These are phyloP conservation scores for Ophion obscuratus DNA, from an alignment of 2,888 invertebrate genomes.

Conservation along the genomic window DNA sequence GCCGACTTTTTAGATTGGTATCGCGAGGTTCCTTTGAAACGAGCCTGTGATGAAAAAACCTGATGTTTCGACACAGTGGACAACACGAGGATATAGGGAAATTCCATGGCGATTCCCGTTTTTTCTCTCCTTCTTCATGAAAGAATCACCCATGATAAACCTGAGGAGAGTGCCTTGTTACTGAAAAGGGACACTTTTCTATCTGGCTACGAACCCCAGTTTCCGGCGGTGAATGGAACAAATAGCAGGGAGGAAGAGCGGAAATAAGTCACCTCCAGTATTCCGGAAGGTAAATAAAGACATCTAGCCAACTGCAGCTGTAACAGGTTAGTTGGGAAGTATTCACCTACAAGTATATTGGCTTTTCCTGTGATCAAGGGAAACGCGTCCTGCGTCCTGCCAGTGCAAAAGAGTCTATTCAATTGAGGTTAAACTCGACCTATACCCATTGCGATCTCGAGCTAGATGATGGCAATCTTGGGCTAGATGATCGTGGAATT, in stretches of 20 bases:
- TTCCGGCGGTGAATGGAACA: background rate
- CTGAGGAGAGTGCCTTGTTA: background rate
- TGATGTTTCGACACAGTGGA: background rate
- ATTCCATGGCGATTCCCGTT: background rate
- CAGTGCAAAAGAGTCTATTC: slow-evolving; percentile 9
- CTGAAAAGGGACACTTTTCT: slow-evolving; percentile 4
- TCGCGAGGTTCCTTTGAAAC: slow-evolving; percentile 35
- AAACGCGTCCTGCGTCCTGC: background rate
- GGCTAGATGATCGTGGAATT: background rate
- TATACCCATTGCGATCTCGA: background rate
- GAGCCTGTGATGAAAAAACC: slow-evolving; percentile 16
- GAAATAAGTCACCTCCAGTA: slow-evolving; percentile 4
- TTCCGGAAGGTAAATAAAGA: slow-evolving; percentile 9
- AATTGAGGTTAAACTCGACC: slow-evolving; percentile 45
- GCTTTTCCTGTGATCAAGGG: slow-evolving; percentile 16
- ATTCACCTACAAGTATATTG: slow-evolving; percentile 60
- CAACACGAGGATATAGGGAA: background rate
- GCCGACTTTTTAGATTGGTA: slow-evolving; percentile 8
- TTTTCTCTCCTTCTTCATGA: background rate
- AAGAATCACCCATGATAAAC: slow-evolving; percentile 16
- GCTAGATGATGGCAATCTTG: too few relatives aligned
- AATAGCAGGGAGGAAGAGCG: background rate
- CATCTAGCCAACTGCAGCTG: slow-evolving; percentile 17
- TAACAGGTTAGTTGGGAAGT: slow-evolving; percentile 59
- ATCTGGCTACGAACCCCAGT: background rate